A percentile compares a stretch with the other conserved stretches of the same genome.
phyloP scores from a whole-genome alignment of 1,140 invertebrate species.

The Drosophila baimaii region DNA sequence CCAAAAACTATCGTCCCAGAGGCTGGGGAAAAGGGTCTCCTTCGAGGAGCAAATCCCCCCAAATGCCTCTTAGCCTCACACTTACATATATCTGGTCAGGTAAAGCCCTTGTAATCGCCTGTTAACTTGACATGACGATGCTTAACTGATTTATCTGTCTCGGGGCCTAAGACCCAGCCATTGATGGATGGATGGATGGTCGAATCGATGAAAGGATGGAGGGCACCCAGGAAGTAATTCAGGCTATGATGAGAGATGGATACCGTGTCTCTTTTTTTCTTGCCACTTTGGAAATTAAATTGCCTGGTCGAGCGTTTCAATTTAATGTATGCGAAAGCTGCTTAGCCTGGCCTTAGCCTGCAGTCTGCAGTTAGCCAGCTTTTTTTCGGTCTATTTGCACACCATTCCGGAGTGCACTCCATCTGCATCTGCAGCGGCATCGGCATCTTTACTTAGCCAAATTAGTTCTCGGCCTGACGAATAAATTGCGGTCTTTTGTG shows the following conservation, averaged over 20 bases:
- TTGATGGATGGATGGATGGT: slow-evolving; percentile 51
- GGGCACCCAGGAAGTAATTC: background rate
- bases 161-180: slow-evolving; percentile 49
- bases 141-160: slow-evolving; percentile 61
- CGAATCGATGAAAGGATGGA: slow-evolving; percentile 21
- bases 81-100: slow-evolving; percentile 36
- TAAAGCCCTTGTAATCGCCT: slow-evolving; percentile 61
- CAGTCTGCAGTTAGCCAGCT: slow-evolving; percentile 8
- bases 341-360: slow-evolving; percentile 3
- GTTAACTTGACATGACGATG: slow-evolving; percentile 64
- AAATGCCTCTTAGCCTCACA: slow-evolving; percentile 8
- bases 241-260: slow-evolving; percentile 6
- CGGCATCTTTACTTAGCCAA: slow-evolving; percentile 68
- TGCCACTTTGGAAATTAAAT: slow-evolving; percentile 54
- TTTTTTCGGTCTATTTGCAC: slow-evolving; percentile 39
- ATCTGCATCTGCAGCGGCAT: slow-evolving; percentile 59
- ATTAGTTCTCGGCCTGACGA: slow-evolving; percentile 44
- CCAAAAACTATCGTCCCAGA: background rate
- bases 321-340: slow-evolving; percentile 44
- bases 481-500: slow-evolving; percentile 62
- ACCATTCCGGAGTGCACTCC: slow-evolving; percentile 34
- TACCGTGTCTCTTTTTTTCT: background rate
- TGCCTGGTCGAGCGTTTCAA: slow-evolving; percentile 55
- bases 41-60: background rate
- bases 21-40: background rate